Evolutionary conservation across 2,113 vertebrate species (phyloP).

Genomic region (Odobenus rosmarus): DNA sequence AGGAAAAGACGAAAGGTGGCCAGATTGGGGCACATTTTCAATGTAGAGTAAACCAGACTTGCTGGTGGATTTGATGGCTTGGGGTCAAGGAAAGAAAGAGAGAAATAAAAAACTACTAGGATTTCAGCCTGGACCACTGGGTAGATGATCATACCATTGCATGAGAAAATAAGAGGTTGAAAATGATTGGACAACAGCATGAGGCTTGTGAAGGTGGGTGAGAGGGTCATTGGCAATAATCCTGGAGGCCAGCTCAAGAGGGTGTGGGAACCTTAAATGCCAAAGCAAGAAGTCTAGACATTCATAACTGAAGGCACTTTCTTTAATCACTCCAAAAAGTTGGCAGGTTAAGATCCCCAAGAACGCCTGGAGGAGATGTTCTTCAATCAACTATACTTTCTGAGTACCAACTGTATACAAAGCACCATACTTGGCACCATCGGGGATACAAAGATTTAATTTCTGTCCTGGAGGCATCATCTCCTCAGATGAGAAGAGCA

Average conservation of each 20-base stretch:
- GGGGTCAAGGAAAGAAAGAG: background rate
- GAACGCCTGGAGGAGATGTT: background rate
- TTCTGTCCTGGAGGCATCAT: background rate
- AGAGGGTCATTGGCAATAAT: background rate
- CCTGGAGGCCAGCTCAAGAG: background rate
- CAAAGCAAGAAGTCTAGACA: background rate
- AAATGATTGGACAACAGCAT: fast-evolving
- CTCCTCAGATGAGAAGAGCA: background rate
- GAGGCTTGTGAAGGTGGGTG: background rate
- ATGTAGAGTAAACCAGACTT: background rate
- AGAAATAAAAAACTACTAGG: background rate
- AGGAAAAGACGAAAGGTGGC: background rate
- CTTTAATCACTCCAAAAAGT: background rate
- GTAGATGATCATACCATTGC: background rate
- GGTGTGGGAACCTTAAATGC: background rate
- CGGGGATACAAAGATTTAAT: background rate
- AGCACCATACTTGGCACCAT: background rate
- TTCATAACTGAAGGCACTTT: background rate
- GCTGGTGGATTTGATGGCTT: background rate
- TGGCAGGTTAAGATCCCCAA: background rate
- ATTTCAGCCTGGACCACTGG: background rate
- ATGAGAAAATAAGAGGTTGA: background rate
- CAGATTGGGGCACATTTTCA: background rate
- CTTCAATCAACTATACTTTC: background rate
- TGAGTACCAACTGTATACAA: background rate